Evolutionary conservation across 2,797 vertebrate genomes (phyloP), one percentile per base, ranked within the genome.

Genomic region (Catamblyrhynchus diadema): DNA sequence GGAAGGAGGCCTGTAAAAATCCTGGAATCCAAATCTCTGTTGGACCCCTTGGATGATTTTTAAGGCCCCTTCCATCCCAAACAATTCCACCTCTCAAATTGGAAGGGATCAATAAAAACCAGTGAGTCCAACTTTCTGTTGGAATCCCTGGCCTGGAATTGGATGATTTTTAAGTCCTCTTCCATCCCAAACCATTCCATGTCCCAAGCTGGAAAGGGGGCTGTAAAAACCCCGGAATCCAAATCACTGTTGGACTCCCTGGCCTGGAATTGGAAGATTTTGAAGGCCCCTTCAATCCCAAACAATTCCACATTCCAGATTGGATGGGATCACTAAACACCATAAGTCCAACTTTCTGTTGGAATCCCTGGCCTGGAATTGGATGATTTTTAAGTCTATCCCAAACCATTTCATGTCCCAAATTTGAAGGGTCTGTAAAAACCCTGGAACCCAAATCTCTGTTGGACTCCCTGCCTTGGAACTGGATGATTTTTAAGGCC

Each of bases 191-290:
- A 64, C 6, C 3, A 16, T 51, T 30, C 47, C 57, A n/a, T 10
- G 28, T 6, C 48, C 4, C 15, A 19, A 1, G 4, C 0, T 14
- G n/a, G n/a, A 77, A 33, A 2, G 19, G 1, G 32, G 4, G 0
- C 30, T 3, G 2, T 7, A 42, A 42, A 27, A 3, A 64, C 2
- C 21, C 2, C 12, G 0, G 2, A 45, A 4, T n/a, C 28, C 50
- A 66, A 6, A 1, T 13, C 7, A 9, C 32, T 8, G 6, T 6
- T 25, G 33, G 3, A 56, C 0, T 21, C 28, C 5, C 0, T 54
- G 39, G 0, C 25, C 1, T 64, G 48, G 47, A 75, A 14, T 1
- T 13, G 28, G 45, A 27, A 27, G 30, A 20, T 50, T 14, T 8
- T 48, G 23, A 33, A 16, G 35, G 3, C 1, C 3, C 0, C 4